phyloP scores from a whole-genome alignment of 1,140 invertebrate species.

The Bombus haemorrhoidalis region DNA sequence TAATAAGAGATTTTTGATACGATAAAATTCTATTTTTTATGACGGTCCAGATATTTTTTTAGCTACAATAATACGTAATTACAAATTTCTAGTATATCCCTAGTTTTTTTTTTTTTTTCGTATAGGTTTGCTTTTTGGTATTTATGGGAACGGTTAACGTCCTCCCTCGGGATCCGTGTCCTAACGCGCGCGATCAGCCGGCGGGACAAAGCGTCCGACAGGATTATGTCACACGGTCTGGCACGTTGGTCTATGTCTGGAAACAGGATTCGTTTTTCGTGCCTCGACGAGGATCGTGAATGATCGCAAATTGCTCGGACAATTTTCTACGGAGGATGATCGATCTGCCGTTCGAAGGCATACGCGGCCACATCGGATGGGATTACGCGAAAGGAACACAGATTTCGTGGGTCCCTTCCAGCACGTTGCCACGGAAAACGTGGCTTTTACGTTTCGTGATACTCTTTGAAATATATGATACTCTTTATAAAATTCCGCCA shows the following conservation, averaged over 20 bases:
- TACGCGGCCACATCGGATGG: constrained; percentile 52
- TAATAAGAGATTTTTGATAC: too few species aligned
- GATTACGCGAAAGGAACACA: constrained; percentile 62
- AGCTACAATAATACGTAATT: neutral
- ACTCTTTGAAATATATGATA: too few species aligned
- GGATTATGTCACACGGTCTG: constrained; percentile 79
- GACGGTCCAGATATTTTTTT: too few species aligned
- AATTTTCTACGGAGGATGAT: constrained; percentile 73
- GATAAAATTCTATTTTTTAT: too few species aligned
- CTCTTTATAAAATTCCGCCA: too few species aligned
- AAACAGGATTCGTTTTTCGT: constrained; percentile 67
- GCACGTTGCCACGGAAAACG: neutral
- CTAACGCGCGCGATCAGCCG: constrained; percentile 43
- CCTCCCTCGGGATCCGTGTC: constrained; percentile 45
- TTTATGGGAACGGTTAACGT: constrained; percentile 48
- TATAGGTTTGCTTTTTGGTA: constrained; percentile 52
- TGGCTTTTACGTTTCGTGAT: too few species aligned
- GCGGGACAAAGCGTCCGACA: constrained; percentile 63
- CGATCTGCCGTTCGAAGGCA: constrained; percentile 61
- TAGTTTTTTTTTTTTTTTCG: constrained; percentile 11
- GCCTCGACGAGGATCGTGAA: constrained; percentile 72
- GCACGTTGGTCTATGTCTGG: constrained; percentile 66
- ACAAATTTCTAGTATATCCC: constrained; percentile 59
- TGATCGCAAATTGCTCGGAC: constrained; percentile 80
- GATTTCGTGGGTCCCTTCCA: constrained; percentile 18